Conservation (phyloP, 2,888 invertebrate species). For the Drosophila histrio region DNA sequence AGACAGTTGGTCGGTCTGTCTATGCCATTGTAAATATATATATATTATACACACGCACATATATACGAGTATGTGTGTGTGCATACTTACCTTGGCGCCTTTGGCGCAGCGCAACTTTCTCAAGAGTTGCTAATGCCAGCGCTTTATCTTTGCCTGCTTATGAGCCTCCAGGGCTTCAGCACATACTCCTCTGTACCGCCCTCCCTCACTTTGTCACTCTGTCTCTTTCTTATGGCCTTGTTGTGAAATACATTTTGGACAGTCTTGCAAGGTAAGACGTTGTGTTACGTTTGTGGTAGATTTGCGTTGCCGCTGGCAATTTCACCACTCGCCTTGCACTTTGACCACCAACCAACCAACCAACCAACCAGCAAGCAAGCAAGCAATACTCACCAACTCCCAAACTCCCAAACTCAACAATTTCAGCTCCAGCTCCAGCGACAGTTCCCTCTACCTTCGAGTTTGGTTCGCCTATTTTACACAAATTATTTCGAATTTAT, state of each 20-base stretch:
- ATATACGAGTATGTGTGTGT: conserved; percentile 2
- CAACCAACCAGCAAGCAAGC: no score
- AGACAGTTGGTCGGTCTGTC: background rate
- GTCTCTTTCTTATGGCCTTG: conserved; percentile 53
- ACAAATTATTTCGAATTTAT: conserved; percentile 75
- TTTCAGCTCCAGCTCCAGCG: background rate
- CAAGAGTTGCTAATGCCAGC: conserved; percentile 72
- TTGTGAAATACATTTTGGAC: conserved; percentile 52
- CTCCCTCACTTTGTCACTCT: background rate
- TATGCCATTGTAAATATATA: background rate
- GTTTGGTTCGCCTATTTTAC: conserved; percentile 65
- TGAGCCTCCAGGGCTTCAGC: conserved; percentile 60
- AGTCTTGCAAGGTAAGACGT: conserved; percentile 37
- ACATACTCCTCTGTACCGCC: conserved; percentile 1
- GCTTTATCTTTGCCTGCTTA: conserved; percentile 66
- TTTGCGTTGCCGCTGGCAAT: conserved; percentile 45
- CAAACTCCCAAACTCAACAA: no score
- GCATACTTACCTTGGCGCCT: conserved; percentile 40
- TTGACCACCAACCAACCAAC: no score
- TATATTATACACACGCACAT: background rate
- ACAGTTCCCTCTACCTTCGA: background rate
- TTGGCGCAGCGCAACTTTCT: conserved; percentile 66
- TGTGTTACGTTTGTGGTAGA: conserved; percentile 37
- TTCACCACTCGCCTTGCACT: conserved; percentile 54
- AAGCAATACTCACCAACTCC: background rate